Conservation (phyloP, 2,797 vertebrate species). For the Sebastes ruberrimus region DNA sequence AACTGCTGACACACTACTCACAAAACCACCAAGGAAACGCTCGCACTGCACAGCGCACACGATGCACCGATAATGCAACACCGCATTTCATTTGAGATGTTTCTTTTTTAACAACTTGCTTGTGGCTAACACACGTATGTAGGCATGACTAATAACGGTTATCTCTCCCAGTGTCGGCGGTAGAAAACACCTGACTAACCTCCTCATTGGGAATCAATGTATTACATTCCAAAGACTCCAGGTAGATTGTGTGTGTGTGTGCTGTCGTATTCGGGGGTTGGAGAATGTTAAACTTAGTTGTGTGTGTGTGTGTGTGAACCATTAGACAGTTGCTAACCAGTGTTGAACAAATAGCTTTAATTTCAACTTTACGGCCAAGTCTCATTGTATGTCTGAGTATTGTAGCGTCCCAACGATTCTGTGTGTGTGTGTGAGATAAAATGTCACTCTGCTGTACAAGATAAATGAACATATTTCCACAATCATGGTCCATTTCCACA, state of each 20-base stretch:
- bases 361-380: constrained; percentile 63
- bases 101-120: constrained; percentile 18
- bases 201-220: constrained; percentile 58
- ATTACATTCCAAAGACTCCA: constrained; percentile 82
- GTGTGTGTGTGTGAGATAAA: constrained; percentile 6
- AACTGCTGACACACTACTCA: constrained; percentile 62
- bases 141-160: constrained; percentile 33
- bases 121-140: constrained; percentile 27
- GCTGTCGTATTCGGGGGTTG: constrained; percentile 2
- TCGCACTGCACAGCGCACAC: constrained; percentile 21
- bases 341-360: constrained; percentile 79
- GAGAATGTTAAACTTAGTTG: constrained; percentile 44
- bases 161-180: constrained; percentile 17
- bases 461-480: constrained; percentile 25
- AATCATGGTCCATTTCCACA: not conserved
- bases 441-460: constrained; percentile 46
- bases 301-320: constrained; percentile 27
- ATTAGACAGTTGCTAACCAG: constrained; percentile 42
- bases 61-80: constrained; percentile 23
- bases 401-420: constrained; percentile 47
- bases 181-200: constrained; percentile 31
- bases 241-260: constrained; percentile 33
- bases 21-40: constrained; percentile 30
- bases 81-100: constrained; percentile 19
- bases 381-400: constrained; percentile 49